Percentiles rank a stretch among this genome's conserved stretches.
phyloP scores from a whole-genome alignment of 23 tunicate species.

The Ascidia mentula region DNA sequence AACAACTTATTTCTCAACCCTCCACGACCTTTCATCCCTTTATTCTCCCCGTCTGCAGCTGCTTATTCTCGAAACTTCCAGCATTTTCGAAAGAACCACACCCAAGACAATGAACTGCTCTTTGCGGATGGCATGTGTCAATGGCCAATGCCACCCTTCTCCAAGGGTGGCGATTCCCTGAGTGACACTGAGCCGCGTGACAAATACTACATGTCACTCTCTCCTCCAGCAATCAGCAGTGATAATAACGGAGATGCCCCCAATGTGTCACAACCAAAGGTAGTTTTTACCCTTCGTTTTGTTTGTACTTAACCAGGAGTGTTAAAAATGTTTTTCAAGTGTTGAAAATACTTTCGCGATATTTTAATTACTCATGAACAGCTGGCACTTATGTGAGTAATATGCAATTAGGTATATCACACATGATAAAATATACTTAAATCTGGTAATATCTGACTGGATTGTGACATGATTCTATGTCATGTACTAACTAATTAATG shows the following conservation, averaged over 20 bases:
- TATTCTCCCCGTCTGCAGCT: constrained; percentile 29
- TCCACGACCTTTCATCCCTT: constrained; percentile 34
- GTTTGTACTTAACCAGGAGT: no score
- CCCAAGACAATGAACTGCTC: not conserved
- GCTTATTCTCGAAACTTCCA: constrained; percentile 34
- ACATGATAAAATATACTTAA: no score
- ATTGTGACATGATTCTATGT: no score
- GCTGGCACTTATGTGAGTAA: no score
- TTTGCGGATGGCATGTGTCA: not conserved
- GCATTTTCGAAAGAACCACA: constrained; percentile 32
- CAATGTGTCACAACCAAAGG: not conserved
- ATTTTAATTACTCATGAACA: no score
- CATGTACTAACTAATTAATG: no score
- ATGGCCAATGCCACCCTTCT: not conserved
- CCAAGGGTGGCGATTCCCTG: not conserved
- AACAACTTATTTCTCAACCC: constrained; percentile 15
- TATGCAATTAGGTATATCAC: no score
- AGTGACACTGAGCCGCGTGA: constrained; percentile 4
- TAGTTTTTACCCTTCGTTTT: no score
- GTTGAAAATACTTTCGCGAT: no score
- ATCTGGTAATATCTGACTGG: no score
- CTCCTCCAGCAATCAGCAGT: not conserved
- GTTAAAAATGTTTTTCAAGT: no score
- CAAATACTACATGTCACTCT: not conserved
- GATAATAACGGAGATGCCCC: not conserved